Conservation (phyloP, 2,888 invertebrate genomes). For the Apamea sordens region DNA sequence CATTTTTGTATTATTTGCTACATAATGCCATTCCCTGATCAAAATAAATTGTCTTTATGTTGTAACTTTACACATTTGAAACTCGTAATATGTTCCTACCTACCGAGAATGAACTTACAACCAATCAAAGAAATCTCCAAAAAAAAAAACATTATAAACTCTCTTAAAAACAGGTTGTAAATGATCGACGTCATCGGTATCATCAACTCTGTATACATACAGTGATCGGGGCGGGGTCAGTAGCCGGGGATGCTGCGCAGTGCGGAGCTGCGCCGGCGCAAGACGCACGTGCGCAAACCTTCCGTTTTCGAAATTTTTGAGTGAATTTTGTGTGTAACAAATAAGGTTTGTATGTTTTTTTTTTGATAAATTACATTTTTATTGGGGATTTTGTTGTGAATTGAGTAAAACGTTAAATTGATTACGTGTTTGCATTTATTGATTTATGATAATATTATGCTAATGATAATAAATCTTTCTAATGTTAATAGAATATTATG, state of each 20-base stretch:
- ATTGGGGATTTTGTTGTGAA: not conserved
- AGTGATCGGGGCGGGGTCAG: constrained; percentile 57
- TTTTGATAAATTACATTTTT: not conserved
- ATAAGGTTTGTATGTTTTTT: constrained; percentile 56
- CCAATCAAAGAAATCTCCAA: not conserved
- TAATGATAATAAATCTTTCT: constrained; percentile 2
- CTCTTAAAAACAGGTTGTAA: constrained; percentile 26
- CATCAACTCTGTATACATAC: constrained; percentile 43
- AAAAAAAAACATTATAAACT: not conserved
- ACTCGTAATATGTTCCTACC: no score
- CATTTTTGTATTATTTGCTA: not conserved
- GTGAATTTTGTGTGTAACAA: constrained; percentile 45
- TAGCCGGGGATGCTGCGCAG: constrained; percentile 69
- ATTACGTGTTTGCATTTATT: not conserved
- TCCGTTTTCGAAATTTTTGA: constrained; percentile 16
- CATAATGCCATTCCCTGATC: not conserved
- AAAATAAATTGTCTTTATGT: not conserved
- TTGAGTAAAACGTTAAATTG: not conserved
- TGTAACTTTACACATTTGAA: not conserved
- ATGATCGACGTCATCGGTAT: constrained; percentile 44
- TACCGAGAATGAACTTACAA: not conserved
- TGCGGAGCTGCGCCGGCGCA: constrained; percentile 65
- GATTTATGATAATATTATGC: constrained; percentile 16
- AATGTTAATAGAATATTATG: constrained; percentile 33
- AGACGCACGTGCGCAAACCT: constrained; percentile 61